Evolutionary conservation across 2,113 vertebrate genomes (phyloP), one percentile per base, ranked within the genome.

Genomic region (Sander lucioperca): DNA sequence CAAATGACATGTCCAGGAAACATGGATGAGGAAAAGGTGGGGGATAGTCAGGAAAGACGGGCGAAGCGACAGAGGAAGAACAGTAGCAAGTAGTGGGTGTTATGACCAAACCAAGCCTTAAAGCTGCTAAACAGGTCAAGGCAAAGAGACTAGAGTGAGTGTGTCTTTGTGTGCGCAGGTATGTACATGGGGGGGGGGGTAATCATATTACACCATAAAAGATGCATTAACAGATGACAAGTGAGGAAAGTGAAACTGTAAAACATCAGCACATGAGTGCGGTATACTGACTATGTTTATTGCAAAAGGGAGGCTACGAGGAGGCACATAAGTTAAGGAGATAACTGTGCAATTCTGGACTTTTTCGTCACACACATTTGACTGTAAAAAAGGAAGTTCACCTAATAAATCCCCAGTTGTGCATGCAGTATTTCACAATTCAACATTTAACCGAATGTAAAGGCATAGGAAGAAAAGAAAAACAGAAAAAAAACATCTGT

Each of bases 1-100:
- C 88, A 83, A 27, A 83, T 68, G 79, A 78, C 74, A 64, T n/a
- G 27, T 82, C 43, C 89, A 84, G 80, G 84, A 91, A 88, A 72
- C 25, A 5, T 1, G n/a, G 43, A 58, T 7, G 45, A 77, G 80
- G 88, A 77, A 89, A 83, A 82, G 77, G 83, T 51, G 78, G 67
- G 51, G 58, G 70, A 62, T 13, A 27, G 63, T 73, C 50, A 84
- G 80, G 68, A 83, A 75, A 63, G 77, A 65, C 11, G 53, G 74
- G 74, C 39, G 77, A 74, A 67, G 59, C 69, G 70, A n/a, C 47
- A 33, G 72, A 70, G 66, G 48, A 77, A 76, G 77, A 74, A 69
- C 86, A 69, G 90, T 80, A 90, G 90, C 85, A 73, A 56, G 13
- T 57, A 19, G 36, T 25, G 78, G n/a, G 25, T 69, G 72, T 79